Evolutionary conservation across 2,888 invertebrate genomes (phyloP).

Genomic region (Drosophila anomelani): DNA sequence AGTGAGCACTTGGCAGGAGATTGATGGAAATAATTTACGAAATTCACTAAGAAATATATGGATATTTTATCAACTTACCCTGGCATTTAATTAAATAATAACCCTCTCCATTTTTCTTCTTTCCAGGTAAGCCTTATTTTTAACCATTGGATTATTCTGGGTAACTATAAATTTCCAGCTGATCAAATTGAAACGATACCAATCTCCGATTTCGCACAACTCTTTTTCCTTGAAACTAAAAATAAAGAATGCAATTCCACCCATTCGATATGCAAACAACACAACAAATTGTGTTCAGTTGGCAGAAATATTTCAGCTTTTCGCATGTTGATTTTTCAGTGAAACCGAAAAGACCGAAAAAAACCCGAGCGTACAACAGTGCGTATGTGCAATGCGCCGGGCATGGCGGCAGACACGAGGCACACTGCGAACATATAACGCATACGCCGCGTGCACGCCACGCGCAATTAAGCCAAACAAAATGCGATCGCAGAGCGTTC

Average conservation of each 20-base stretch:
- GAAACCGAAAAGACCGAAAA: slow-evolving; percentile 10
- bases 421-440: slow-evolving; percentile 36
- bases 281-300: slow-evolving; percentile 46
- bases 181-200: slow-evolving; percentile 3
- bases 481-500: slow-evolving; percentile 61
- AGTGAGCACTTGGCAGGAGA: slow-evolving; percentile 10
- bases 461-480: slow-evolving; percentile 75
- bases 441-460: slow-evolving; percentile 73
- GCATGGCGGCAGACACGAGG: slow-evolving; percentile 22
- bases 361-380: slow-evolving; percentile 46
- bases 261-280: slow-evolving; percentile 46
- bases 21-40: not conserved
- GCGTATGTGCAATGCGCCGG: slow-evolving; percentile 67
- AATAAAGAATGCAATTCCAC: slow-evolving; percentile 20
- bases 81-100: slow-evolving; percentile 9
- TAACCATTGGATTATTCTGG: not conserved
- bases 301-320: slow-evolving; percentile 51
- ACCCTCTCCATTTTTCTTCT: slow-evolving; percentile 11
- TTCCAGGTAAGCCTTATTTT: slow-evolving; percentile 52
- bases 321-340: slow-evolving; percentile 65
- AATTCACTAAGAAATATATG: not conserved
- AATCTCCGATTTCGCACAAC: not conserved
- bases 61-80: not conserved
- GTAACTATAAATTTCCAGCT: slow-evolving; percentile 41
- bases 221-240: slow-evolving; percentile 33